Conservation (phyloP, 2,888 invertebrate species). For the Podabrus alpinus region DNA sequence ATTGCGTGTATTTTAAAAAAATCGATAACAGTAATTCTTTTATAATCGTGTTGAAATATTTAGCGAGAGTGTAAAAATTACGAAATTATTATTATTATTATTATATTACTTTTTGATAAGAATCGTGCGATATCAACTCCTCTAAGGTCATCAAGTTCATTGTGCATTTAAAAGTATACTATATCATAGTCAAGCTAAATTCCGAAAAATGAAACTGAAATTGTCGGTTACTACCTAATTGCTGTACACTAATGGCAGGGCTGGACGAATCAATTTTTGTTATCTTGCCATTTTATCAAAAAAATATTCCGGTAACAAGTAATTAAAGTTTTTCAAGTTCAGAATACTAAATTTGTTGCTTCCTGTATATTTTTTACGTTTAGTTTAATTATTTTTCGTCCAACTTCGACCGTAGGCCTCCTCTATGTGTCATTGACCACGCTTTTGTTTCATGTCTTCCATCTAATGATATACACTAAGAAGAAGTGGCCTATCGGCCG, state of each 20-base stretch:
- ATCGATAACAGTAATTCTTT: not conserved
- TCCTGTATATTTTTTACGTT: no score
- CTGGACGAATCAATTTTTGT: not conserved
- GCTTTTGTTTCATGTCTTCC: no score
- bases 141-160: not conserved
- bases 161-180: not conserved
- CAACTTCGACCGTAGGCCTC: no score
- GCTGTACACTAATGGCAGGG: not conserved
- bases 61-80: not conserved
- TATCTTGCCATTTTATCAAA: not conserved
- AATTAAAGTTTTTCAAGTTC: no score
- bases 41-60: not conserved
- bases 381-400: no score
- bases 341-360: no score
- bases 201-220: not conserved
- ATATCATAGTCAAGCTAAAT: not conserved
- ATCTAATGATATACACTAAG: no score
- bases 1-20: not conserved
- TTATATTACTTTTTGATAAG: no score
- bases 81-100: no score
- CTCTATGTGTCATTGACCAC: no score
- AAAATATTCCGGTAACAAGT: no score
- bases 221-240: not conserved
- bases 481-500: no score
- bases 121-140: not conserved